Evolutionary conservation across 2,797 vertebrate genomes (phyloP).

Genomic region (Petrocephalus sullivani): DNA sequence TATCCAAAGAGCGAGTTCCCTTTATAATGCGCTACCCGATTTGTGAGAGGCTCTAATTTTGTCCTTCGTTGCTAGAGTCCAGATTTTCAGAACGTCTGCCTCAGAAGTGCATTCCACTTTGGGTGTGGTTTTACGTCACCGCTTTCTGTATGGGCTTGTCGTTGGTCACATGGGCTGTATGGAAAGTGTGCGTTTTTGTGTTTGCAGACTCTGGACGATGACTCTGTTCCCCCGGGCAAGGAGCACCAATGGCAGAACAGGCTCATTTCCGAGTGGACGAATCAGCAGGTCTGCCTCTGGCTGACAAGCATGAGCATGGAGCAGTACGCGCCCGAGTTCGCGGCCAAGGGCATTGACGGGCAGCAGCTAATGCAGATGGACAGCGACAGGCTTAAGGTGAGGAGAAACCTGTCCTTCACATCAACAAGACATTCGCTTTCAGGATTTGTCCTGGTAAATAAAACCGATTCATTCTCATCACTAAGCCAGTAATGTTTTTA

Average conservation of each 20-base stretch:
- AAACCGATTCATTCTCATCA: background rate
- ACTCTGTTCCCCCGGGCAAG: conserved; percentile 65
- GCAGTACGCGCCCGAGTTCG: conserved; percentile 78
- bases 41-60: background rate
- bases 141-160: background rate
- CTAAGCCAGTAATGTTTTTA: background rate
- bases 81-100: background rate
- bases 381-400: conserved; percentile 81
- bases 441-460: background rate
- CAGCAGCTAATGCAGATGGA: conserved; percentile 75
- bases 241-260: conserved; percentile 84
- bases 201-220: conserved; percentile 73
- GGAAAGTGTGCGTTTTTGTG: conserved; percentile 5
- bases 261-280: conserved; percentile 77
- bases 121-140: background rate
- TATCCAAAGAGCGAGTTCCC: background rate
- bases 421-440: background rate
- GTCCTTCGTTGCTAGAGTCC: background rate
- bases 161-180: background rate
- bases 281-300: conserved; percentile 83
- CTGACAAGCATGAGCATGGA: conserved; percentile 86
- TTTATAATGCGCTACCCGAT: background rate
- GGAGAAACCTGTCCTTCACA: background rate
- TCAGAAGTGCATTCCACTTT: background rate
- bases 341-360: conserved; percentile 70